A percentile compares a stretch with the other conserved stretches of the same genome.
phyloP scores from a whole-genome alignment of 2,888 invertebrate genomes.

The Listrodromus nycthemerus region DNA sequence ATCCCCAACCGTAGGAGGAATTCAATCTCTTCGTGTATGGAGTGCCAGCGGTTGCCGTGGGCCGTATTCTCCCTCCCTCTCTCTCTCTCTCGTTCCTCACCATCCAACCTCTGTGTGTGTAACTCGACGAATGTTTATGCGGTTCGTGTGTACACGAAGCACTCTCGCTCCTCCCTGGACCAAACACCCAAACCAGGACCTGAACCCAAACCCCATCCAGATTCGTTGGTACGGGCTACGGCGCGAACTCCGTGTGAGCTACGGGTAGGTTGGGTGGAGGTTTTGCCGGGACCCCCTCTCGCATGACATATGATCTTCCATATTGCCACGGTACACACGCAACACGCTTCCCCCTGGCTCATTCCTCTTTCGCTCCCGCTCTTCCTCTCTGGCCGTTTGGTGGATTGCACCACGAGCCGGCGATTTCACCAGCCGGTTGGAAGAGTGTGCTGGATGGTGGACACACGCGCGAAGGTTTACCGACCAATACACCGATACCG shows the following conservation, averaged over 20 bases:
- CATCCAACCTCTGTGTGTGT: conserved; percentile 7
- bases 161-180: conserved; percentile 11
- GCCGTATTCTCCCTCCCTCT: conserved; percentile 3
- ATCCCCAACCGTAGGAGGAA: conserved; percentile 71
- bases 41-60: conserved; percentile 4
- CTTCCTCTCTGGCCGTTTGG: not conserved
- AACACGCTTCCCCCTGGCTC: conserved; percentile 59
- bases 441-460: conserved; percentile 26
- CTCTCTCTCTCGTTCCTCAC: conserved; percentile 17
- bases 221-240: conserved; percentile 58
- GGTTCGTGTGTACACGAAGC: conserved; percentile 59
- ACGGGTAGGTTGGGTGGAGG: conserved; percentile 61
- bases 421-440: conserved; percentile 1
- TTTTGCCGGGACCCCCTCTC: conserved; percentile 73
- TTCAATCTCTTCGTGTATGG: conserved; percentile 76
- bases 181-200: not conserved
- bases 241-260: conserved; percentile 64
- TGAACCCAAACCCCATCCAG: not conserved
- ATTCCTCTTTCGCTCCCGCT: conserved; percentile 5
- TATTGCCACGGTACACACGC: conserved; percentile 80
- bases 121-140: conserved; percentile 69
- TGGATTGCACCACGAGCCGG: conserved; percentile 21
- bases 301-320: conserved; percentile 84
- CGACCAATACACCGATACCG: not conserved
- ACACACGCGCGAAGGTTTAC: conserved; percentile 27